A percentile compares a stretch with the other conserved stretches of the same genome.
Evolutionary conservation across 2,113 vertebrate genomes (phyloP).

Genomic region (Gymnobelideus leadbeateri): DNA sequence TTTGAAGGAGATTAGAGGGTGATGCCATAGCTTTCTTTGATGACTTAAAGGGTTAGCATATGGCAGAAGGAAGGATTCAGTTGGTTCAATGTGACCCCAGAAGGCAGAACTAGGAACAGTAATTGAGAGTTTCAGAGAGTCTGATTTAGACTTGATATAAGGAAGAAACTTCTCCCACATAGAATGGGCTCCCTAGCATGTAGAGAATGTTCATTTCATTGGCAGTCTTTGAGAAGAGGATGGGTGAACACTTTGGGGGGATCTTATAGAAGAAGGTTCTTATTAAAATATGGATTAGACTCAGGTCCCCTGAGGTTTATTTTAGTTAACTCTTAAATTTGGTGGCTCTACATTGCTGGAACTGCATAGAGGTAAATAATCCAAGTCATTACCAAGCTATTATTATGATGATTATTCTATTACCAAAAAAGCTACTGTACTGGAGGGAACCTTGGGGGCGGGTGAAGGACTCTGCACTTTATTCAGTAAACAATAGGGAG

Average conservation of each 20-base stretch:
- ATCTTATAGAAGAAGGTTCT: background rate
- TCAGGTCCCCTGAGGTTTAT: background rate
- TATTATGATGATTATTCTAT: background rate
- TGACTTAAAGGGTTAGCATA: background rate
- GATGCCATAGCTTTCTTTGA: background rate
- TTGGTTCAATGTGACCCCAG: background rate
- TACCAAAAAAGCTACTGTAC: background rate
- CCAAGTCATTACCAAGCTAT: background rate
- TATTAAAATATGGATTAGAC: background rate
- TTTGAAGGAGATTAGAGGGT: background rate
- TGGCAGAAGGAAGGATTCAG: background rate
- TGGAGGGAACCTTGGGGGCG: background rate
- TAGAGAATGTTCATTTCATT: background rate
- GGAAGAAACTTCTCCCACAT: background rate
- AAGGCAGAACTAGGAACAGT: background rate
- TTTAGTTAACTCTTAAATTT: background rate
- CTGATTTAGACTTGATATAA: background rate
- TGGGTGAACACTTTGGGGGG: background rate
- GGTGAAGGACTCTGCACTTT: conserved; percentile 33
- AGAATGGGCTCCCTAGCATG: background rate
- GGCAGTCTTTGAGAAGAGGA: background rate
- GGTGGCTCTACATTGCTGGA: background rate
- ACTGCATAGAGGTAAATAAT: background rate
- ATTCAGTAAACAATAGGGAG: background rate
- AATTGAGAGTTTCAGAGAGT: background rate